These are phyloP conservation scores for Montipora foliosa DNA, from an alignment of 64 coral and sea anemone genomes.

Conservation along the genomic window DNA sequence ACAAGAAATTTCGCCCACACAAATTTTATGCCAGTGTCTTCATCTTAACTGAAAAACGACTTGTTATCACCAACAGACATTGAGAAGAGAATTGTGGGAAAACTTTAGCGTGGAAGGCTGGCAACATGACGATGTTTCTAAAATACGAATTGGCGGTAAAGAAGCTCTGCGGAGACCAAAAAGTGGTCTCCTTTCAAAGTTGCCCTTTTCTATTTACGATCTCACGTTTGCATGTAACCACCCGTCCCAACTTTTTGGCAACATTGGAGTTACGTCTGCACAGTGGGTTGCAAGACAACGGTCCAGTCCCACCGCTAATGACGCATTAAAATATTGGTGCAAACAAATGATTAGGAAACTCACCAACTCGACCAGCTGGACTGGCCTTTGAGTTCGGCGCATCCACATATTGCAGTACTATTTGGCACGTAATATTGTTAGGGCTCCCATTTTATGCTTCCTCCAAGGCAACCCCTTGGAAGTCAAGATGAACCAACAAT, in stretches of 20 bases:
- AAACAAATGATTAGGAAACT: slow-evolving; percentile 51
- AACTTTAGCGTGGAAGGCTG: slow-evolving; percentile 30
- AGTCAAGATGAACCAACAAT: slow-evolving; percentile 13
- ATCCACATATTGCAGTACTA: slow-evolving; percentile 56
- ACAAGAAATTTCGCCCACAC: slow-evolving; percentile 3
- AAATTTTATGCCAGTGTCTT: slow-evolving; percentile 54
- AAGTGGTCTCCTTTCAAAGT: slow-evolving; percentile 55
- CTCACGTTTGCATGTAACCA: background rate
- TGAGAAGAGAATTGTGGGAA: slow-evolving; percentile 37
- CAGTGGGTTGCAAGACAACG: slow-evolving; percentile 63
- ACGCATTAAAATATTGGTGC: slow-evolving; percentile 25
- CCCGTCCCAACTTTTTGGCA: slow-evolving; percentile 17
- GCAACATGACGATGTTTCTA: slow-evolving; percentile 65
- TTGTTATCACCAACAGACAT: slow-evolving; percentile 44
- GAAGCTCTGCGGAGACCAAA: slow-evolving; percentile 27
- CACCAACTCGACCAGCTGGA: slow-evolving; percentile 42
- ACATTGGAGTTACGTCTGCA: slow-evolving; percentile 42
- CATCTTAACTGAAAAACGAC: slow-evolving; percentile 29
- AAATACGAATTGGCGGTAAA: slow-evolving; percentile 64
- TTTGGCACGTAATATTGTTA: slow-evolving; percentile 36
- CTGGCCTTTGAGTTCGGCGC: slow-evolving; percentile 43
- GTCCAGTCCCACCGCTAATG: background rate
- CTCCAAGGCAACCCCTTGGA: slow-evolving; percentile 11
- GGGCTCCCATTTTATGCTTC: slow-evolving; percentile 59
- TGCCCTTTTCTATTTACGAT: slow-evolving; percentile 58